Base-by-base conservation (phyloP, 2,888 invertebrate species). In the Sphinx pinastri region DNA sequence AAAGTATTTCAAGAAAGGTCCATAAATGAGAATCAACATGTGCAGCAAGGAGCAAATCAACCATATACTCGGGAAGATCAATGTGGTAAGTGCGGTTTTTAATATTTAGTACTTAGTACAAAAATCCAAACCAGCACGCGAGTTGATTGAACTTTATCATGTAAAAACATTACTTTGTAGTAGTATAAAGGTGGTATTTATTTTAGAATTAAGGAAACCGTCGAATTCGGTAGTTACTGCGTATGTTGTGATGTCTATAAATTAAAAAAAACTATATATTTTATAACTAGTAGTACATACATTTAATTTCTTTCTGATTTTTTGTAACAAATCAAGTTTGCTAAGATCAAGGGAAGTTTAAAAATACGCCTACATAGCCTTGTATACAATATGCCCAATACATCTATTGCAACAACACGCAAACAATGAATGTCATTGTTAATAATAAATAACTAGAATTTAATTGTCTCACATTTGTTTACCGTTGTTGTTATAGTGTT, bases 1-100 rank as follows among this genome's bases (percentile, higher is more conserved):
- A 73, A 77, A 80, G 79, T 74, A 79, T 70, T 68, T 8, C n/a
- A 51, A 57, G 6, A 49, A 66, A 68, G 25, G 38, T 58, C 78
- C 70, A 75, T 74, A 63, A 63, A 63, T 63, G 63, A 47, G 63
- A 76, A 75, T 71, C 85, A 90, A 84, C 83, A 90, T 96, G 96
- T 96, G 96, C 91, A 95, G 95, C 86, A 96, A 95, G 92, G 96
- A 96, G 82, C 96, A 96, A 86, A 95, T 96, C 82, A 94, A 94
- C 79, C 96, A 96, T 83, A 94, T 96, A 84, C 95, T 96, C 94
- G 96, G 96, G 88, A 96, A 96, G 93, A 95, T 96, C 84, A 96
- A 96, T 92, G 95, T 95, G 96, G 96, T 96, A 91, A 94, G 96
- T 95, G 72, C 10, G 58, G 19, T n/a, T 52, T 55, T 11, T 52